A percentile compares a stretch with the other conserved stretches of the same genome.
phyloP scores from a whole-genome alignment of 1,140 invertebrate genomes.

The Drosophila repleta region DNA sequence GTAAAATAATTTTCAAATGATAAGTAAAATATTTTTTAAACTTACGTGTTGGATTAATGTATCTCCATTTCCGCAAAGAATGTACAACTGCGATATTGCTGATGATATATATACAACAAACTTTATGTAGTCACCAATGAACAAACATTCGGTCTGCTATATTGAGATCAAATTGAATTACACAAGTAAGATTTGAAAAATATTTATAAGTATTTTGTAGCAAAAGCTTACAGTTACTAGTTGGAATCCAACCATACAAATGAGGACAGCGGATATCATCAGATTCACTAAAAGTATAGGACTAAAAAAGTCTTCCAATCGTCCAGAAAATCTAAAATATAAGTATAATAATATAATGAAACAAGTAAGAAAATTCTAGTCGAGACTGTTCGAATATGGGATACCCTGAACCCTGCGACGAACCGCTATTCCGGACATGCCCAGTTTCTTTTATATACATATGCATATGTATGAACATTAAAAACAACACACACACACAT shows the following conservation, averaged over 20 bases:
- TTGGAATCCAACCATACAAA: conserved; percentile 83
- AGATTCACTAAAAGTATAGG: conserved; percentile 76
- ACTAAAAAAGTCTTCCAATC: conserved; percentile 77
- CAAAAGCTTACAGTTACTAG: conserved; percentile 71
- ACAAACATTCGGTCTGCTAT: conserved; percentile 69
- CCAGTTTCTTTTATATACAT: no score
- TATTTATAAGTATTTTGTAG: no score
- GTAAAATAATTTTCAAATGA: no score
- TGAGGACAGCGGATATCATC: conserved; percentile 73
- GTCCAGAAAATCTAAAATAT: conserved; percentile 57
- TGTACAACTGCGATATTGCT: conserved; percentile 69
- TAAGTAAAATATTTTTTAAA: not conserved
- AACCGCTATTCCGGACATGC: no score
- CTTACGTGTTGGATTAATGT: conserved; percentile 70
- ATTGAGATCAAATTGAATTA: not conserved
- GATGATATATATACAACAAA: conserved; percentile 77
- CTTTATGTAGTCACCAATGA: conserved; percentile 76
- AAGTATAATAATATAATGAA: no score
- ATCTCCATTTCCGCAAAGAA: conserved; percentile 77
- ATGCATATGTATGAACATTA: no score
- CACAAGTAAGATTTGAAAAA: no score
- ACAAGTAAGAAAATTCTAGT: no score
- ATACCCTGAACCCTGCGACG: no score
- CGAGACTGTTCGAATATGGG: no score
- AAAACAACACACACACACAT: no score